These are phyloP conservation scores for Lampris megalopsis DNA, from an alignment of 2,113 vertebrate species.

Conservation along the genomic window DNA sequence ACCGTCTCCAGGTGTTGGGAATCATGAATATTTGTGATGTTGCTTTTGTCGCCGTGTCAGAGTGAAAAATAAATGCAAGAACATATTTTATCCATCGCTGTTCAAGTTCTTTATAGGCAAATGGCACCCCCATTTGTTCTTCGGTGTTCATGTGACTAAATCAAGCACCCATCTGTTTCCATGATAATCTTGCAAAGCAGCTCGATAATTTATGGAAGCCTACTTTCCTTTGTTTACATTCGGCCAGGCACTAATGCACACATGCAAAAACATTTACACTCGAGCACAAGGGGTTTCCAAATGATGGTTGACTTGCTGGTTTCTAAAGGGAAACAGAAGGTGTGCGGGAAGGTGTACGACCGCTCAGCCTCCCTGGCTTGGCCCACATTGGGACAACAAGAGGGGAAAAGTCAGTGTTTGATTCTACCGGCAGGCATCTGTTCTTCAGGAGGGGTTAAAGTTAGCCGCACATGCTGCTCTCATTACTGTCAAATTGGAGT, in stretches of 20 bases:
- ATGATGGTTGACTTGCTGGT: constrained; percentile 48
- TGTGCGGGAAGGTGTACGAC: constrained; percentile 47
- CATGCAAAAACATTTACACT: constrained; percentile 27
- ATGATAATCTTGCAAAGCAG: no score
- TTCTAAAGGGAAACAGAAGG: constrained; percentile 40
- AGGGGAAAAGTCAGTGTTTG: constrained; percentile 56
- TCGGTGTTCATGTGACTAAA: no score
- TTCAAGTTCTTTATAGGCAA: no score
- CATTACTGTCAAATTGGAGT: constrained; percentile 73
- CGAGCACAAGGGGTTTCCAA: constrained; percentile 30
- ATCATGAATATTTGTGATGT: no score
- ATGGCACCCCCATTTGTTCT: no score
- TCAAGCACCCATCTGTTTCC: no score
- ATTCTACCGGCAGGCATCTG: constrained; percentile 75
- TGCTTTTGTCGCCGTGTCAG: no score
- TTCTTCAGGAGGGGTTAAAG: constrained; percentile 71
- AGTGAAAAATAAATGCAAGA: no score
- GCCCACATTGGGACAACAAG: constrained; percentile 66
- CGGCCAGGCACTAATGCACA: not conserved
- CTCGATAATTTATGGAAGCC: not conserved
- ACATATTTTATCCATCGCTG: no score
- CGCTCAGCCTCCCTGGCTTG: constrained; percentile 71
- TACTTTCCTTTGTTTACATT: constrained; percentile 24
- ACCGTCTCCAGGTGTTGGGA: constrained; percentile 9
- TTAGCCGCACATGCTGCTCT: constrained; percentile 78